A percentile compares a stretch with the other conserved stretches of the same genome.
Evolutionary conservation across 2,797 vertebrate species (phyloP).

Genomic region (Artibeus jamaicensis): DNA sequence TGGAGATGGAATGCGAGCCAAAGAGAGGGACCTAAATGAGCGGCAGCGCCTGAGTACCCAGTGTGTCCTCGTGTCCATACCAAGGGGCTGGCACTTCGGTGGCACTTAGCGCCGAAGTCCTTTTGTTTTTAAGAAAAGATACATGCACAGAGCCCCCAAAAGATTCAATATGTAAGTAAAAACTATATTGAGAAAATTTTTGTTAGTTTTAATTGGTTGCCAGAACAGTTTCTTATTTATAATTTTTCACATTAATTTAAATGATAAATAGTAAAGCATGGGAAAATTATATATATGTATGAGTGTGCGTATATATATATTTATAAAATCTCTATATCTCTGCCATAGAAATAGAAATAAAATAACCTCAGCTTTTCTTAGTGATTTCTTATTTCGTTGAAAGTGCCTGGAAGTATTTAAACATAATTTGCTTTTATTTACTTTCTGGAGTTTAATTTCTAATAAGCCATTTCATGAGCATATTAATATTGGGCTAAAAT

Average conservation of each 20-base stretch:
- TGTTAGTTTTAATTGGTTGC: background rate
- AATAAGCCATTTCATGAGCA: background rate
- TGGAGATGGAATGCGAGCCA: background rate
- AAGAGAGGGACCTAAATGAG: background rate
- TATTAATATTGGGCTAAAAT: background rate
- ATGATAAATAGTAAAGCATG: background rate
- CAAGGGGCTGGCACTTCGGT: background rate
- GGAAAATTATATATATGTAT: background rate
- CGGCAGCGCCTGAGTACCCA: background rate
- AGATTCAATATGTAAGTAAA: background rate
- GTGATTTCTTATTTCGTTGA: background rate
- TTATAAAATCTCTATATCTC: background rate
- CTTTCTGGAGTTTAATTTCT: constrained; percentile 17
- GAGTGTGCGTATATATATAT: too few species aligned
- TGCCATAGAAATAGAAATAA: background rate
- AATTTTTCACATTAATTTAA: constrained; percentile 25
- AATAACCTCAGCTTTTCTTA: background rate
- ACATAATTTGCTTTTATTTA: background rate
- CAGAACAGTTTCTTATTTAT: background rate
- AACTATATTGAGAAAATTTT: background rate
- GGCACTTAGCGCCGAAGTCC: background rate
- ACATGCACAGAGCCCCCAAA: background rate
- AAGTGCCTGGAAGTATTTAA: background rate
- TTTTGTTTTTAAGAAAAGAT: background rate
- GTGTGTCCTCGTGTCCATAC: background rate